Base-by-base conservation (phyloP, 2,113 vertebrate species). In the Isichthys henryi region DNA sequence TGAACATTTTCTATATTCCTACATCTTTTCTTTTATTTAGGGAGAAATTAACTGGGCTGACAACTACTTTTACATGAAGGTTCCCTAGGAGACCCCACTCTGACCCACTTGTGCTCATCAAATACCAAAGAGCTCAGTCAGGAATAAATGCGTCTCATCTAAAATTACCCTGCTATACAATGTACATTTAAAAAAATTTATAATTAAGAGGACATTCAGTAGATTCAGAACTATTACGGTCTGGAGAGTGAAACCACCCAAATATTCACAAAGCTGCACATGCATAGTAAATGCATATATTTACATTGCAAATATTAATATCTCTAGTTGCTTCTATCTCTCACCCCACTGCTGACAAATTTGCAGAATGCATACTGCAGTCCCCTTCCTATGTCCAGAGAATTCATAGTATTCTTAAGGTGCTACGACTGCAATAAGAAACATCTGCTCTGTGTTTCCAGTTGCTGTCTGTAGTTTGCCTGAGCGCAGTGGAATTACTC, bases 31-130 rank as follows among this genome's bases (percentile, higher is more conserved):
- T 87, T 56, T 52, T 53, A 56, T 53, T 88, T 66, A 21, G 35
- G 17, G 53, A 45, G 53, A 53, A 86, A n/a, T 66, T 62, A 58
- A 62, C 15, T 45, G 52, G 56, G 87, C 87, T 88, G 31, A 66
- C 87, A 88, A 62, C 56, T 62, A 82, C 88, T 88, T 88, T 31
- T 39, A n/a, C 45, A 53, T 46, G 49, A 89, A 77, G 35, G 49
- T 58, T 89, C 50, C 74, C 52, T 56, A 46, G 23, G 48, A 56
- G 74, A 52, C 52, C 53, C 53, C 39, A 58, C 80, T 62, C 52
- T 89, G 88, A 89, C 80, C 50, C 52, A 84, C 52, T 84, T 89
- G 31, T 53, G 31, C 48, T 89, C 50, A 83, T 83, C 88, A 58
- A n/a, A 46, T 17, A 80, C 77, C 43, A 21, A 89, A 62, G 39